Conservation (phyloP, 1,140 invertebrate species). For the Drosophila novamexicana region DNA sequence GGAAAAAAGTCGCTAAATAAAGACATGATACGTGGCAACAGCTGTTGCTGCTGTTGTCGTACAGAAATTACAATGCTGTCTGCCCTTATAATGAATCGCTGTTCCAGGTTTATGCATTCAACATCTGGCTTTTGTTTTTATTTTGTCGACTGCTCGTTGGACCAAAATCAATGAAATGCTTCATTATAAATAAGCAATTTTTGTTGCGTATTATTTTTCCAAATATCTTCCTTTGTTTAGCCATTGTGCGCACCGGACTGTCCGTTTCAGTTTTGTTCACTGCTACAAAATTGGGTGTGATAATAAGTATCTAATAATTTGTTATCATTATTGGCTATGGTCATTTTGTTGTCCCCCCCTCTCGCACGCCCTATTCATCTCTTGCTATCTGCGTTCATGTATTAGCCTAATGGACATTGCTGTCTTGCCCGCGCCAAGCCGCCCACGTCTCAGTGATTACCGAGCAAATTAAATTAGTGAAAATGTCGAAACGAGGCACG, state of each 20-base stretch:
- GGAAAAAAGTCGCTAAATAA: constrained; percentile 30
- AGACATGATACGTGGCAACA: constrained; percentile 56
- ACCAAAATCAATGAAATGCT: constrained; percentile 68
- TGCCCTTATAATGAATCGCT: constrained; percentile 7
- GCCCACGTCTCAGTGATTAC: constrained; percentile 61
- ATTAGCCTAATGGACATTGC: constrained; percentile 61
- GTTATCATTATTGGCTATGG: constrained; percentile 76
- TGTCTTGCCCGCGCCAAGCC: constrained; percentile 10
- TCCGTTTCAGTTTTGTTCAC: constrained; percentile 52
- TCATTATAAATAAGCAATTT: constrained; percentile 55
- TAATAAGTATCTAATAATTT: constrained; percentile 78
- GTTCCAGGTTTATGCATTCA: constrained; percentile 16
- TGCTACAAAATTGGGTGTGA: constrained; percentile 68
- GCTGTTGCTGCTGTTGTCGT: constrained; percentile 49
- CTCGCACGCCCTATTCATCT: not conserved
- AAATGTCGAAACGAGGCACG: constrained; percentile 64
- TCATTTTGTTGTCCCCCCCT: constrained; percentile 38
- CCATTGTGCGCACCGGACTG: constrained; percentile 27
- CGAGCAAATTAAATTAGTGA: constrained; percentile 76
- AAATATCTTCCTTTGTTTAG: constrained; percentile 19
- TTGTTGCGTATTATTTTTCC: constrained; percentile 6
- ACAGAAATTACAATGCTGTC: constrained; percentile 1
- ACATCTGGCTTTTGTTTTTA: constrained; percentile 23
- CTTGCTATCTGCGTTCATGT: constrained; percentile 23
- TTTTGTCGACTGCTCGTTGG: constrained; percentile 17